Evolutionary conservation across 2,113 vertebrate species (phyloP).

Genomic region (Rhinichthys klamathensis): DNA sequence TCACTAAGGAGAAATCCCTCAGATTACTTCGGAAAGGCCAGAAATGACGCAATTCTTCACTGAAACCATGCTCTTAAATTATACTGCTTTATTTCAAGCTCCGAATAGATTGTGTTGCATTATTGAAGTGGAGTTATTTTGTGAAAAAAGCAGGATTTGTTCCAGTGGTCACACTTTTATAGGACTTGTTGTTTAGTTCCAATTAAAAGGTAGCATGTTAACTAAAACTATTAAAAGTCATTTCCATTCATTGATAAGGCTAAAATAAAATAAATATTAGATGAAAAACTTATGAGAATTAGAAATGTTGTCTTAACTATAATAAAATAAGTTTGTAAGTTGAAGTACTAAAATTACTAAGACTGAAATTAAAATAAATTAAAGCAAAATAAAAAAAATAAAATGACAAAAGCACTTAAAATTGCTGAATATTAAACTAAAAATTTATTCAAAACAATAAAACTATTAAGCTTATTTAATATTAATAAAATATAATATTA

Average conservation of each 20-base stretch:
- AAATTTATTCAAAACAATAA: background rate
- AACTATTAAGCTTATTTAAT: background rate
- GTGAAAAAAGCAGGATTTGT: background rate
- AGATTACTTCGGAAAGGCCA: constrained; percentile 36
- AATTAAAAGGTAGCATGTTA: background rate
- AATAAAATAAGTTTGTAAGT: background rate
- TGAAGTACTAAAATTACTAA: background rate
- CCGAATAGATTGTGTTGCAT: background rate
- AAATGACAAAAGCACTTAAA: background rate
- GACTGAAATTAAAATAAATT: background rate
- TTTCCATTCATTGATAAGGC: no score
- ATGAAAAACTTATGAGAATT: no score
- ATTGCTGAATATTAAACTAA: background rate
- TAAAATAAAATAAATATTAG: no score
- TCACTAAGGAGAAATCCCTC: constrained; percentile 40
- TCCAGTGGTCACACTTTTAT: background rate
- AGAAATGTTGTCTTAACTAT: no score
- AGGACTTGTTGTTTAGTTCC: background rate
- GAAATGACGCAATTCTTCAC: constrained; percentile 40
- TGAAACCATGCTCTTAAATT: constrained; percentile 6
- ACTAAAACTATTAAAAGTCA: no score
- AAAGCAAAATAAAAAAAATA: background rate
- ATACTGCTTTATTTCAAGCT: background rate
- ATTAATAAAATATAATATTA: no score
- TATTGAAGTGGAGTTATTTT: background rate